Base-by-base conservation (phyloP, 1,140 invertebrate genomes). In the Listronotus oregonensis region DNA sequence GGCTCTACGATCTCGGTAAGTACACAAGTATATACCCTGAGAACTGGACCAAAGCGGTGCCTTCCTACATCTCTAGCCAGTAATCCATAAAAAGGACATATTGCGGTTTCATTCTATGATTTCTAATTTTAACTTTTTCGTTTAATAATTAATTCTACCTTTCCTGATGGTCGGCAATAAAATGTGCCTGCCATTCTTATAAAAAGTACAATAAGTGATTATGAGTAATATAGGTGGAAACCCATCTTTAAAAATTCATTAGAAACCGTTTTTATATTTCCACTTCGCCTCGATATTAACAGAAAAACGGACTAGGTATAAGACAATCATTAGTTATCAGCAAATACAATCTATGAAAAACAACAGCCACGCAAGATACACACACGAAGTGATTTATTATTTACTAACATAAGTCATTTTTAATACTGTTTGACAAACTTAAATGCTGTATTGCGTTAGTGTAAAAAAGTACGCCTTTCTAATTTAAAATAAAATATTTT, bases 251-350 rank as follows among this genome's bases (percentile, higher is more conserved):
- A 56, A 56, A 43, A 56, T 56, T 56, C 54, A 56, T 56, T 56
- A 56, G 11, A 37, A 43, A 14, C 37, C 11, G n/a, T 52, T 52
- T 52, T 52, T 31, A 52, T 52, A 52, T 49, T 12, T 9, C n/a
- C 50, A 52, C 50, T 52, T 52, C 10, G 15, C 50, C 12, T 15
- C 32, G 8, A 37, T 31, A 17, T 43, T 27, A 39, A 56, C 27
- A 43, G 32, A 52, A 52, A 52, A 56, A 56, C 37, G 39, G 9
- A 44, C 39, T 18, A 43, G 54, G 18, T 56, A 56, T 56, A 56
- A 56, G 54, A 56, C 54, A 56, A 56, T 56, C 54, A 56, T 56
- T 56, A 56, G 54, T 56, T 56, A 56, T 56, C 54, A 56, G 54
- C 54, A 43, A 56, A 56, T 56, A 56, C 21, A 11, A 56, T 56